A percentile compares a stretch with the other conserved stretches of the same genome.
These are phyloP conservation scores for Morpho helenor DNA, from an alignment of 2,888 invertebrate species.

Conservation along the genomic window DNA sequence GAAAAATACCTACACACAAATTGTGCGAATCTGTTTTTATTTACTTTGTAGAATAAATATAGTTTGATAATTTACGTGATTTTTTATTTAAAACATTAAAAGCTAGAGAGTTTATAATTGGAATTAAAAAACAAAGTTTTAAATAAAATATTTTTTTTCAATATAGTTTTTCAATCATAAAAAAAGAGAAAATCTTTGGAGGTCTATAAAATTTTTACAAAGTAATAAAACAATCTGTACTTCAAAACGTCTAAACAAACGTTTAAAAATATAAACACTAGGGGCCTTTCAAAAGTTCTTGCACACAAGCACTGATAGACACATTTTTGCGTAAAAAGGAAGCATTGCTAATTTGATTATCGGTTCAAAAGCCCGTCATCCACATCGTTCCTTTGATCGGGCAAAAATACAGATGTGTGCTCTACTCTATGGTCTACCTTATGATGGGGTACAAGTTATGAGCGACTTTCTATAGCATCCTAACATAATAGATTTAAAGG, in stretches of 20 bases:
- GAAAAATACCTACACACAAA: too few relatives aligned
- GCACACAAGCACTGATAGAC: constrained; percentile 59
- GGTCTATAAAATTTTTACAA: neutral
- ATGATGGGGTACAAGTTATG: constrained; percentile 28
- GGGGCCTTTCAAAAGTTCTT: constrained; percentile 1
- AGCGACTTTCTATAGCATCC: constrained; percentile 18
- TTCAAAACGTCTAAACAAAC: too few relatives aligned
- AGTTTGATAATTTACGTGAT: too few relatives aligned
- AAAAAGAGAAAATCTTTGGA: too few relatives aligned
- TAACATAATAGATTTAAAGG: constrained; percentile 4
- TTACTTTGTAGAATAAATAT: too few relatives aligned
- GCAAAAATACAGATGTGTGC: constrained; percentile 77
- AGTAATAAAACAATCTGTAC: constrained; percentile 16
- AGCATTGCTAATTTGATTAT: constrained; percentile 77
- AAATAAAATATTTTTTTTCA: too few relatives aligned
- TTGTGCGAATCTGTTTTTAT: too few relatives aligned
- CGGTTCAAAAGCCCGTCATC: constrained; percentile 76
- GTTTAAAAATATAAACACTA: too few relatives aligned
- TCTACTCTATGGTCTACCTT: constrained; percentile 46
- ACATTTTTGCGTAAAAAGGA: constrained; percentile 79
- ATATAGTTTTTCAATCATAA: too few relatives aligned
- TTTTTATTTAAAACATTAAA: too few relatives aligned
- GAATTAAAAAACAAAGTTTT: too few relatives aligned
- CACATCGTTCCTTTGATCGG: constrained; percentile 71
- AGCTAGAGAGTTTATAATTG: too few relatives aligned